Evolutionary conservation across 2,888 invertebrate species (phyloP), one percentile per base, ranked within the genome.

Genomic region (Pogonocherus hispidulus): DNA sequence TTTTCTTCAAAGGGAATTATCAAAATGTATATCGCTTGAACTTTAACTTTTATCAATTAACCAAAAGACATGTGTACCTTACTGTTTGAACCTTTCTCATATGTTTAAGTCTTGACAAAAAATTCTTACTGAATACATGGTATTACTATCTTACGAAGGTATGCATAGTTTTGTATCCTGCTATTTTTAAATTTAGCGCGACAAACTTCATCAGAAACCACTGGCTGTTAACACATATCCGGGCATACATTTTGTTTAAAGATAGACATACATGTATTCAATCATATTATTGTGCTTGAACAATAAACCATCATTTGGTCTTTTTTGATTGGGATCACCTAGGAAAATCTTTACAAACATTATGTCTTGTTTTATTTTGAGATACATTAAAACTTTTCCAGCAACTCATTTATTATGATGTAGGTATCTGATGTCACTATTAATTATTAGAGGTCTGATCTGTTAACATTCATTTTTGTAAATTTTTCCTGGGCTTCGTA

Each of bases 121-220:
- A 52, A 52, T 27, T 14, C 54, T 41, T 56, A 47, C 47, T 37
- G 80, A 80, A 80, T 80, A 79, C 80, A 56, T 75, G 77, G 77
- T 79, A 78, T 79, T 77, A 78, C 79, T 77, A 78, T 81, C 79
- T 76, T 67, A 71, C 64, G 56, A 47, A 65, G 22, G 72, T 76
- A 78, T 79, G 79, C 77, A 80, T 82, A 82, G 81, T 78, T 80
- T 82, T 83, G 81, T 78, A 77, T 80, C 78, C 80, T 76, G 78
- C 79, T 79, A 78, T 81, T 82, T 70, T 83, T 81, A 82, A 82
- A 82, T 82, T 81, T 82, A 82, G 82, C 73, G 76, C 78, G 80
- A 79, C 73, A 69, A 72, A 49, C 27, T 65, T 70, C 23, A 44
- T 67, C 72, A 74, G 71, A 72, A 71, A 71, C 75, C 72, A 76